Percentiles rank a stretch among this genome's conserved stretches.
Evolutionary conservation across 2,113 vertebrate species (phyloP).

Genomic region (Meleagris gallopavo): DNA sequence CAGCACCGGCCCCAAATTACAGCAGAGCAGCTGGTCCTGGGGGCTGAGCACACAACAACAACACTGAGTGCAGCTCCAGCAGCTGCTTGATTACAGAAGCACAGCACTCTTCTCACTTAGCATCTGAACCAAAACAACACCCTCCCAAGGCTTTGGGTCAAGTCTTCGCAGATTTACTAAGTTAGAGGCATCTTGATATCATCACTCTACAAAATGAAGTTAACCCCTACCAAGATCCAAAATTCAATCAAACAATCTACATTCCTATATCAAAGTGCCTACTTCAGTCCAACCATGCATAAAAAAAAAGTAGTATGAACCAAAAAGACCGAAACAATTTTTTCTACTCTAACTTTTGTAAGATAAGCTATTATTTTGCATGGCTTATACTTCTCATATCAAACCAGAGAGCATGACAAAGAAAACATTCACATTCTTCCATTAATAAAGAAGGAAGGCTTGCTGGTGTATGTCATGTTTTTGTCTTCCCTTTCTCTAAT

Average conservation of each 20-base stretch:
- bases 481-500: not conserved
- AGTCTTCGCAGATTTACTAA: not conserved
- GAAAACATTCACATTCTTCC: not conserved
- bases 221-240: not conserved
- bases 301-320: not conserved
- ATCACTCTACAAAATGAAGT: not conserved
- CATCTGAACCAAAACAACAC: not conserved
- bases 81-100: not conserved
- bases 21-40: conserved; percentile 16
- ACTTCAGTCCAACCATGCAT: not conserved
- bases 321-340: not conserved
- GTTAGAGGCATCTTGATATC: not conserved
- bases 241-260: not conserved
- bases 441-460: not conserved
- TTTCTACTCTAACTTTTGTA: not conserved
- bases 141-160: not conserved
- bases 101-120: not conserved
- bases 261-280: not conserved
- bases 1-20: not conserved
- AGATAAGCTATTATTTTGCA: not conserved
- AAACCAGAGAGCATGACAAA: not conserved
- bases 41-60: not conserved
- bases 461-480: not conserved
- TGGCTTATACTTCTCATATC: not conserved
- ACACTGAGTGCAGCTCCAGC: not conserved